A percentile compares a stretch with the other conserved stretches of the same genome.
Evolutionary conservation across 2,797 vertebrate genomes (phyloP).

Genomic region (Sebastes steindachneri): DNA sequence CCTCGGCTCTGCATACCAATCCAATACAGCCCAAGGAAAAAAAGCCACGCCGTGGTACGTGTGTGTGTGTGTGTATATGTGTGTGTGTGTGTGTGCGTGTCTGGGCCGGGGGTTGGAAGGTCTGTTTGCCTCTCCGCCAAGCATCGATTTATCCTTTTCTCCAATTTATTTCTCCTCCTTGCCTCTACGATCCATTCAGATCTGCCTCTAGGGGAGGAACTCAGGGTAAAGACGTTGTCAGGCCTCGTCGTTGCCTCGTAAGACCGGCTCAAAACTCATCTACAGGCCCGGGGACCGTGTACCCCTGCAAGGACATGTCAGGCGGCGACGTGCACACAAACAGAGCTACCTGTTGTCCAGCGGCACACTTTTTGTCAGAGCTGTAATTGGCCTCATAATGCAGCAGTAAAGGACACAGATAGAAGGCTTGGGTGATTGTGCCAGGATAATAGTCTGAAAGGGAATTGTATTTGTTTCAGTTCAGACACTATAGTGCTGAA

Average conservation of each 20-base stretch:
- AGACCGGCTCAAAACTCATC: conserved; percentile 67
- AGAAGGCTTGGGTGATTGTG: conserved; percentile 3
- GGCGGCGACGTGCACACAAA: conserved; percentile 30
- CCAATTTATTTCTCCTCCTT: conserved; percentile 85
- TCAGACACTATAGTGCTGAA: conserved; percentile 17
- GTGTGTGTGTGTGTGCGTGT: conserved; percentile 48
- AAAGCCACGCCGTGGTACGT: conserved; percentile 58
- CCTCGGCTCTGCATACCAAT: conserved; percentile 80
- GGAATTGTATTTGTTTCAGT: conserved; percentile 43
- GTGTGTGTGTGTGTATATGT: conserved; percentile 35
- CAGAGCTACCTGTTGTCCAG: conserved; percentile 42
- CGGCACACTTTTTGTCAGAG: conserved; percentile 30
- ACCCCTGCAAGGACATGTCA: conserved; percentile 65
- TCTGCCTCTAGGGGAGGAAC: conserved; percentile 80
- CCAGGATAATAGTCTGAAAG: conserved; percentile 23
- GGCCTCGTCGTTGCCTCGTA: conserved; percentile 59
- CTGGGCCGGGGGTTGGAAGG: conserved; percentile 79
- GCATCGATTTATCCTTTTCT: conserved; percentile 86
- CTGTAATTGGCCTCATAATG: conserved; percentile 55
- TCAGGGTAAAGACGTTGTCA: conserved; percentile 72
- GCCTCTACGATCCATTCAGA: conserved; percentile 79
- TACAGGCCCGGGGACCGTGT: conserved; percentile 49
- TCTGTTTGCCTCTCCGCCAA: conserved; percentile 83
- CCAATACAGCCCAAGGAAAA: conserved; percentile 82
- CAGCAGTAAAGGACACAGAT: conserved; percentile 42